A percentile compares a stretch with the other conserved stretches of the same genome.
phyloP scores from a whole-genome alignment of 1,140 invertebrate genomes.

The Potamilus streckersoni region DNA sequence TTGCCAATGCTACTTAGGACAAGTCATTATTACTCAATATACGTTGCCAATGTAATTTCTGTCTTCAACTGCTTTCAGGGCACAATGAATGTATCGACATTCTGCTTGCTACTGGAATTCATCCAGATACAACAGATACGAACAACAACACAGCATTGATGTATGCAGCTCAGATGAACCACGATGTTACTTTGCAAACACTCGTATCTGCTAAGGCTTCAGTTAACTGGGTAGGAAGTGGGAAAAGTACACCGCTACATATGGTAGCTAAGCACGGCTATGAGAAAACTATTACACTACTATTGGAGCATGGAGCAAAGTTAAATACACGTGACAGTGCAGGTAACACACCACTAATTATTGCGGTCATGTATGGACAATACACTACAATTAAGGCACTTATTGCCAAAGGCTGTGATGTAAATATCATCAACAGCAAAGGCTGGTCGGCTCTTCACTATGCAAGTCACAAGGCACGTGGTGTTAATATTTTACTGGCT shows the following conservation, averaged over 20 bases:
- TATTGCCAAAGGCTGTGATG: slow-evolving; percentile 32
- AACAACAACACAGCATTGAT: slow-evolving; percentile 34
- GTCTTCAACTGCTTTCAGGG: slow-evolving; percentile 21
- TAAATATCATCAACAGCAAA: slow-evolving; percentile 41
- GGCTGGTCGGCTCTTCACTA: slow-evolving; percentile 51
- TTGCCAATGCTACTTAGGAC: too few species aligned
- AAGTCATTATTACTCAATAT: too few species aligned
- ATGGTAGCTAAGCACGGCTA: slow-evolving; percentile 84
- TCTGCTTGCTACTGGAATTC: slow-evolving; percentile 42
- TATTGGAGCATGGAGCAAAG: slow-evolving; percentile 88
- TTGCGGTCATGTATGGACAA: slow-evolving; percentile 35
- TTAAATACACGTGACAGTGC: slow-evolving; percentile 76
- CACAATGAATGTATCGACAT: slow-evolving; percentile 45
- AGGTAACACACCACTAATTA: slow-evolving; percentile 44
- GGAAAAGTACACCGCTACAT: slow-evolving; percentile 44
- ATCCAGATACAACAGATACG: slow-evolving; percentile 41
- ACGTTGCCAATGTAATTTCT: too few species aligned
- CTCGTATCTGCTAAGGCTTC: slow-evolving; percentile 3
- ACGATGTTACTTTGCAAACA: slow-evolving; percentile 8
- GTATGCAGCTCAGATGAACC: slow-evolving; percentile 15
- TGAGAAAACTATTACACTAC: slow-evolving; percentile 84
- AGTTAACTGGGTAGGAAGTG: slow-evolving; percentile 2
- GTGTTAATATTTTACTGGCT: slow-evolving; percentile 41
- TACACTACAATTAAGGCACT: slow-evolving; percentile 33
- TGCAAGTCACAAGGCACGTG: slow-evolving; percentile 31